Percentiles rank a stretch among this genome's conserved stretches.
Conservation (phyloP, 2,113 vertebrate species). For the Pterocles burchelli region DNA sequence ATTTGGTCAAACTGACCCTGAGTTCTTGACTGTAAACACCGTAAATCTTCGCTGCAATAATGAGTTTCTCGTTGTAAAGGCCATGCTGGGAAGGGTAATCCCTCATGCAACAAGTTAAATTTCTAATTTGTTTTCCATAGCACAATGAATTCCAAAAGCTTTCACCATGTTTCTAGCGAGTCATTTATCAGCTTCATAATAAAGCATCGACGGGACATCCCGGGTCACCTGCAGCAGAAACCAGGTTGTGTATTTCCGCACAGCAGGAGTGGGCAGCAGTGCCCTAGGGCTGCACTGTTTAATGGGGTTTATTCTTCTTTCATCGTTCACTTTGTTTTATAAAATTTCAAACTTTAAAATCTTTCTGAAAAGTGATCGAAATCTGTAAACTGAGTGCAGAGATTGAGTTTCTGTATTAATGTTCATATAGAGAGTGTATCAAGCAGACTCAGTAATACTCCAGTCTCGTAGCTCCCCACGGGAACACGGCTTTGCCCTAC, state of each 20-base stretch:
- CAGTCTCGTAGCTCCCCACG: not conserved
- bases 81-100: slow-evolving; percentile 68
- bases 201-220: slow-evolving; percentile 30
- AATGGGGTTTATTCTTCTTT: not conserved
- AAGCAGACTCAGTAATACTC: not conserved
- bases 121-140: slow-evolving; percentile 70
- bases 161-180: slow-evolving; percentile 53
- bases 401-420: not conserved
- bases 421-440: not conserved
- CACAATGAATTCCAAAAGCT: slow-evolving; percentile 65
- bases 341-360: not conserved
- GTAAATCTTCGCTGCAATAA: slow-evolving; percentile 68
- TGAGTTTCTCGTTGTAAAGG: slow-evolving; percentile 70
- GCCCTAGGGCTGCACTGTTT: not conserved
- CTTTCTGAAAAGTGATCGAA: not conserved
- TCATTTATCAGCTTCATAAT: slow-evolving; percentile 64
- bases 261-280: not conserved
- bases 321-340: not conserved
- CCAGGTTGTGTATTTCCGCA: not conserved
- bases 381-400: not conserved
- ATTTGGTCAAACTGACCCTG: slow-evolving; percentile 70
- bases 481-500: not conserved
- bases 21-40: slow-evolving; percentile 70
- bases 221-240: slow-evolving; percentile 42
- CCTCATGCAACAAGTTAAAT: slow-evolving; percentile 70